phyloP scores from a whole-genome alignment of 1,140 invertebrate genomes.

The Hesperophylax magnus region DNA sequence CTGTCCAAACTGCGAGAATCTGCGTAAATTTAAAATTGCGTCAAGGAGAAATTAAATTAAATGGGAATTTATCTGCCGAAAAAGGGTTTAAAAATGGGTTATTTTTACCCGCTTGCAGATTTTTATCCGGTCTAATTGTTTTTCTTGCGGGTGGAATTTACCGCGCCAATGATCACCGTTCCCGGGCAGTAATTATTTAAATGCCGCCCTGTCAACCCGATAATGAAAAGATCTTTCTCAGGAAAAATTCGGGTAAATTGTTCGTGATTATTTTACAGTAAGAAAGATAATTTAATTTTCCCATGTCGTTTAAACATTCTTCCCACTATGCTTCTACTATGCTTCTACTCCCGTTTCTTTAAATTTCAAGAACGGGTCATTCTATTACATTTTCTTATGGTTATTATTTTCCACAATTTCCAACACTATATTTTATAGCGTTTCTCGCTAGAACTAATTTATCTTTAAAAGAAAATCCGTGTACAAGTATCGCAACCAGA shows the following conservation, averaged over 20 bases:
- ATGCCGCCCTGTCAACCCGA: conserved; percentile 56
- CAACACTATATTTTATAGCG: too few relatives aligned
- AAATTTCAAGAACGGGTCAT: too few relatives aligned
- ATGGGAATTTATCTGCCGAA: conserved; percentile 44
- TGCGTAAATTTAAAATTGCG: conserved; percentile 52
- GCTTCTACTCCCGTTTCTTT: background rate
- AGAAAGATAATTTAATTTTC: conserved; percentile 22
- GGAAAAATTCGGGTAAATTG: conserved; percentile 44
- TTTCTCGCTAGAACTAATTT: too few relatives aligned
- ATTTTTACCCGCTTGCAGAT: conserved; percentile 57
- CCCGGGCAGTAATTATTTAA: conserved; percentile 56
- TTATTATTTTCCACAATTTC: too few relatives aligned
- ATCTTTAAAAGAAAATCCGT: too few relatives aligned
- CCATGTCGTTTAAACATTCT: conserved; percentile 11
- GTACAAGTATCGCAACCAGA: too few relatives aligned
- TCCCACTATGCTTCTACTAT: background rate
- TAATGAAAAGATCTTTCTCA: conserved; percentile 48
- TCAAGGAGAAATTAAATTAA: conserved; percentile 54
- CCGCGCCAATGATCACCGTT: conserved; percentile 51
- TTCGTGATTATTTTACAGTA: conserved; percentile 31
- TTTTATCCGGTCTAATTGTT: conserved; percentile 59
- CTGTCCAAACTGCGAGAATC: conserved; percentile 27
- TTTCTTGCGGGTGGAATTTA: conserved; percentile 56
- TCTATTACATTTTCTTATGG: too few relatives aligned
- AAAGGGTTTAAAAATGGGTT: conserved; percentile 55